Conservation (phyloP, 1,140 invertebrate genomes). For the Sarcophaga bullata region DNA sequence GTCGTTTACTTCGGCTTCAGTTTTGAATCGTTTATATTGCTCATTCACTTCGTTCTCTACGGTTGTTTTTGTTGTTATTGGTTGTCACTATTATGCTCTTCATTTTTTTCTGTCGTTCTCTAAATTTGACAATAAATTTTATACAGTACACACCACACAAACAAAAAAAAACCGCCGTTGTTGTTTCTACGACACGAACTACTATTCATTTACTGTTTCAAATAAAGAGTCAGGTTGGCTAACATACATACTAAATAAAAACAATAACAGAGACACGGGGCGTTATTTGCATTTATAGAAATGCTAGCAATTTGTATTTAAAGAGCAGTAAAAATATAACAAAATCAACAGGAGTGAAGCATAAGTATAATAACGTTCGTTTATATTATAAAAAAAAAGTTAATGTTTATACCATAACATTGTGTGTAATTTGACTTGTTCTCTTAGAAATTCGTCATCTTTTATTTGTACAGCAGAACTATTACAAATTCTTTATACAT, state of each 20-base stretch:
- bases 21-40: conserved; percentile 12
- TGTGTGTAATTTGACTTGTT: no score
- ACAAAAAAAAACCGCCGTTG: background rate
- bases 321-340: no score
- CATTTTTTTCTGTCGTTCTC: background rate
- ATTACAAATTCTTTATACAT: no score
- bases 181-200: background rate
- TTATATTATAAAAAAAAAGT: no score
- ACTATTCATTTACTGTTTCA: background rate
- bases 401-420: no score
- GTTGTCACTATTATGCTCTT: no score
- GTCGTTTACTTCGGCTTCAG: background rate
- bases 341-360: no score
- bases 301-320: no score
- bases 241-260: background rate
- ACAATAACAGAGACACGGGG: background rate
- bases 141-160: background rate
- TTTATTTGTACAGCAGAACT: no score
- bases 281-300: background rate
- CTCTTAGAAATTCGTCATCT: no score
- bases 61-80: background rate
- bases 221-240: background rate
- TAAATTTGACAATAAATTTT: conserved; percentile 2
- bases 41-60: background rate
- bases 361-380: no score